A percentile compares a stretch with the other conserved stretches of the same genome.
phyloP scores from a whole-genome alignment of 2,797 vertebrate genomes.

The Macropodus opercularis region DNA sequence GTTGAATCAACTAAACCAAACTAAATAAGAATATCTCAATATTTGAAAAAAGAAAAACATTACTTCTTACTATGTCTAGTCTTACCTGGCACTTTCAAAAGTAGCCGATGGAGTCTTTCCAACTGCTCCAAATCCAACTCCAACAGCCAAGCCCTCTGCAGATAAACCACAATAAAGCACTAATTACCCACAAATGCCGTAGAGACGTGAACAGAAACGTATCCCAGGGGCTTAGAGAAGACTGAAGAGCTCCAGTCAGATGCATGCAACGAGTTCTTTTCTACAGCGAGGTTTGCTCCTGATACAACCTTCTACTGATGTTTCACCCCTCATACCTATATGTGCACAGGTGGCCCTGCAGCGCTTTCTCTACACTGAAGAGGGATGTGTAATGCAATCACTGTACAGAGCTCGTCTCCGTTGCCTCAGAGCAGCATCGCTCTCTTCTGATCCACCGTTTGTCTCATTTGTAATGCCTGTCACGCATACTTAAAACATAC shows the following conservation, averaged over 20 bases:
- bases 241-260: no score
- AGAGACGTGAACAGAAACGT: not conserved
- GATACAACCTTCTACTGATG: constrained; percentile 4
- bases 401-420: no score
- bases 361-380: not conserved
- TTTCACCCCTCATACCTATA: not conserved
- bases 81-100: constrained; percentile 94
- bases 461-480: constrained; percentile 48
- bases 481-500: constrained; percentile 45
- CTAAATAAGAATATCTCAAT: not conserved
- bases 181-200: not conserved
- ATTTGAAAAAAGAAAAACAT: no score
- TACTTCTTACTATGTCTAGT: no score
- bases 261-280: no score
- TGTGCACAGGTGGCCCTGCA: not conserved
- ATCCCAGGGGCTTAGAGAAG: not conserved
- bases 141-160: constrained; percentile 95
- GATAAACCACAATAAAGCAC: constrained; percentile 12
- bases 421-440: constrained; percentile 10
- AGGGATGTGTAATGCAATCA: not conserved
- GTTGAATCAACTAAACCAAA: not conserved
- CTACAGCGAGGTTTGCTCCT: not conserved
- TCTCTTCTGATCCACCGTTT: constrained; percentile 29
- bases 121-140: constrained; percentile 92
- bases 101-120: constrained; percentile 90